Conservation (phyloP, 2,113 vertebrate genomes). For the Pterophyllum scalare region DNA sequence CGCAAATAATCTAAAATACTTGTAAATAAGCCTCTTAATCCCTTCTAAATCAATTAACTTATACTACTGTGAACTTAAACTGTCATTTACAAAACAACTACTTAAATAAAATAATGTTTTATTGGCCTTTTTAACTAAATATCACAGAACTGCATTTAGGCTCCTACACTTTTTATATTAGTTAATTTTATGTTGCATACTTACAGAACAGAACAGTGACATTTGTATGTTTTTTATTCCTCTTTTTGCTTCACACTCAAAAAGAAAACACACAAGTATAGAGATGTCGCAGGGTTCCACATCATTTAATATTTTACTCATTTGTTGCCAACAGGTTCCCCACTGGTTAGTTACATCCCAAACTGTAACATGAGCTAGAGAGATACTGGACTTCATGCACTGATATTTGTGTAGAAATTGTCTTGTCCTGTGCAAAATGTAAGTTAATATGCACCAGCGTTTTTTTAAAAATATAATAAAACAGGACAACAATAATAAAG, state of each 20-base stretch:
- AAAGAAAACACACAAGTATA: neutral
- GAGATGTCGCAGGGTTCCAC: too few relatives aligned
- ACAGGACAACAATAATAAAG: neutral
- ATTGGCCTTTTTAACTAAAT: too few relatives aligned
- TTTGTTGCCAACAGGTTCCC: neutral
- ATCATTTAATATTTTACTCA: neutral
- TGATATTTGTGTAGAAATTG: neutral
- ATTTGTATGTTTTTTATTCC: neutral
- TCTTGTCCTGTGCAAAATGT: neutral
- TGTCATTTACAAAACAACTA: too few relatives aligned
- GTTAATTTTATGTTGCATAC: too few relatives aligned
- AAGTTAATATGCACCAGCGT: neutral
- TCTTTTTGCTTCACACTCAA: neutral
- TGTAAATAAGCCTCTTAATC: too few relatives aligned
- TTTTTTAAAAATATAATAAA: neutral
- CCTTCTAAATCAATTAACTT: too few relatives aligned
- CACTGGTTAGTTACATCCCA: neutral
- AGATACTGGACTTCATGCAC: neutral
- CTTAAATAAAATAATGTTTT: too few relatives aligned
- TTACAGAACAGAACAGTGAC: too few relatives aligned
- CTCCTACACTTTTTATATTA: too few relatives aligned
- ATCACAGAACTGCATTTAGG: too few relatives aligned
- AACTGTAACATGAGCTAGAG: neutral
- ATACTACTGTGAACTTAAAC: too few relatives aligned
- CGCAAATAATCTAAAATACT: too few relatives aligned